Base-by-base conservation (phyloP, 2,888 invertebrate genomes). In the Eupithecia subfuscata region DNA sequence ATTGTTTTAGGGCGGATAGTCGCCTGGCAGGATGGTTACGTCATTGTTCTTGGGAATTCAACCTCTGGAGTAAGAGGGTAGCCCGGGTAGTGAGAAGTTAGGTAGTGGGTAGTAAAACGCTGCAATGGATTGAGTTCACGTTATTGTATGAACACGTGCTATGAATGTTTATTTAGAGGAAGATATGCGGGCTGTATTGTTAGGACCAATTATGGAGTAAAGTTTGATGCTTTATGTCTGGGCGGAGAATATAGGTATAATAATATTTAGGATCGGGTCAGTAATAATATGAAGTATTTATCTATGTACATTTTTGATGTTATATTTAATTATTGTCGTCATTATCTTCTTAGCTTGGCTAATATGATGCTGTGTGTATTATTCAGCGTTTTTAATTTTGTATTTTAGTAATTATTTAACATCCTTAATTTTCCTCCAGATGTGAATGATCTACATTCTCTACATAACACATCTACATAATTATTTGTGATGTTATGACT, bases 41-140 rank as follows among this genome's bases (percentile, higher is more conserved):
- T 83, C 86, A 84, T 84, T 86, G 85, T 85, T 83, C 80, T 80
- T 76, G 75, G 81, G 80, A 79, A 81, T 83, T 79, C 81, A 79
- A 83, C 83, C 81, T 85, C 80, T 75, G 73, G 77, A 82, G 82
- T 71, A 73, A 25, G 64, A 30, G 34, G 34, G 64, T 64, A 34
- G 64, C 34, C 16, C 34, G 64, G 30, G 64, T 34, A 34, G 64
- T 30, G 34, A 16, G 16, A 30, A 34, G 30, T 22, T 56, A 56
- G 56, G 34, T 64, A 64, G 64, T 64, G 34, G 68, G 43, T 68
- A 43, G 68, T 68, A 43, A 40, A 68, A 34, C 64, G 64, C 68
- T 68, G 68, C 68, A 67, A n/a, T 37, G 25, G 60, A 25, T 60
- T 60, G 60, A 60, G 65, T 34, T 67, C 40, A 67, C n/a, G 65